Percentiles rank a stretch among this genome's conserved stretches.
Conservation (phyloP, 2,113 vertebrate genomes). For the Lamprotornis superbus region DNA sequence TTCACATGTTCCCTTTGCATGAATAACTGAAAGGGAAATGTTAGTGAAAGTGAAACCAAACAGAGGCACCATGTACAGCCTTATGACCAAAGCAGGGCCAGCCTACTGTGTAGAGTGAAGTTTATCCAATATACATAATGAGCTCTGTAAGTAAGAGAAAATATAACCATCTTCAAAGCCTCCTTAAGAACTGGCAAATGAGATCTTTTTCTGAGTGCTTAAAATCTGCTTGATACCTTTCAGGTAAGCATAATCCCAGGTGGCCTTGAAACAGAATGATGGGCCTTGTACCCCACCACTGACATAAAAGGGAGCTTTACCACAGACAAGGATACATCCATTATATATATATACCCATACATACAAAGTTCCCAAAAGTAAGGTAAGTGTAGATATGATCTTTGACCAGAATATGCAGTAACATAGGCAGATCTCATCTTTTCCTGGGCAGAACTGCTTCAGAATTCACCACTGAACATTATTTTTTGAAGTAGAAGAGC, state of each 20-base stretch:
- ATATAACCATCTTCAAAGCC: not conserved
- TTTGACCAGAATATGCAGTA: not conserved
- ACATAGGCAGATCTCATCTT: not conserved
- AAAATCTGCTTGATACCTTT: not conserved
- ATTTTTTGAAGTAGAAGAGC: not conserved
- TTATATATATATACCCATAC: not conserved
- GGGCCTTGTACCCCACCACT: not conserved
- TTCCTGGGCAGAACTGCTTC: not conserved
- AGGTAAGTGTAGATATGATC: not conserved
- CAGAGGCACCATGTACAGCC: not conserved
- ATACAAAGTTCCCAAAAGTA: not conserved
- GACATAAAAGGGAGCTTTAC: not conserved
- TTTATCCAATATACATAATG: not conserved
- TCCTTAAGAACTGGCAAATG: not conserved
- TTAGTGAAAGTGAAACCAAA: constrained; percentile 22
- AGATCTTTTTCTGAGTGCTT: not conserved
- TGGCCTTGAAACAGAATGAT: not conserved
- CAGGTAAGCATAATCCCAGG: not conserved
- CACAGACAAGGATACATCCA: not conserved
- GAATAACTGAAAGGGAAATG: not conserved
- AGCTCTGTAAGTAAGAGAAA: not conserved
- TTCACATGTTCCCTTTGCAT: not conserved
- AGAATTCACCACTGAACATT: not conserved
- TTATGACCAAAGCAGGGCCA: not conserved
- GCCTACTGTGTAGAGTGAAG: not conserved